A percentile compares a stretch with the other conserved stretches of the same genome.
Conservation (phyloP, 1,140 invertebrate genomes). For the Cyclina sinensis region DNA sequence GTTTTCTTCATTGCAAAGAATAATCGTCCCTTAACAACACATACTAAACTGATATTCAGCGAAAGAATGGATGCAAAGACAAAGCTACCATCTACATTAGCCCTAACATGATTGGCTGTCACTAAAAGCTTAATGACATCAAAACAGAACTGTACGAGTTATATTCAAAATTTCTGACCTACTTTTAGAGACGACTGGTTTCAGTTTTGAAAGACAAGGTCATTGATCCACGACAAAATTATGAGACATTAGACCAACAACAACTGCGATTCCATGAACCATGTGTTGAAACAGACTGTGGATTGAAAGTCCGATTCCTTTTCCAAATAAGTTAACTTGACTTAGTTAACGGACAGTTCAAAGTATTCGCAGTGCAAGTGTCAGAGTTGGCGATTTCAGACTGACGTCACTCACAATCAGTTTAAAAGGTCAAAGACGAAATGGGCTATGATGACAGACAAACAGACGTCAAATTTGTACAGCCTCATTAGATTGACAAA, state of each 20-base stretch:
- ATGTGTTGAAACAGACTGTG: background rate
- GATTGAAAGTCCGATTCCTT: background rate
- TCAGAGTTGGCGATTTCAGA: constrained; percentile 1
- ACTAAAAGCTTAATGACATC: background rate
- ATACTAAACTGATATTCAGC: too few species aligned
- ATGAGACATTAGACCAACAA: background rate
- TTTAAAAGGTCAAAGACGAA: constrained; percentile 10
- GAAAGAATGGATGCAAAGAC: too few species aligned
- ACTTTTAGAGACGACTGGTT: constrained; percentile 14
- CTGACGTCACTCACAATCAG: background rate
- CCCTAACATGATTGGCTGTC: too few species aligned
- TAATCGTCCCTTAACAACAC: too few species aligned
- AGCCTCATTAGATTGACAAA: background rate
- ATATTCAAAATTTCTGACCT: background rate
- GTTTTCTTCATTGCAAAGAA: too few species aligned
- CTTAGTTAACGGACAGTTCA: background rate
- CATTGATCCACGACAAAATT: background rate
- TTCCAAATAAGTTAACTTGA: background rate
- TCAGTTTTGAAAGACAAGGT: too few species aligned
- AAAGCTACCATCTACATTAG: too few species aligned
- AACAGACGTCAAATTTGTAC: constrained; percentile 3
- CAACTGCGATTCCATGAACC: background rate
- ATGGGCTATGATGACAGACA: background rate
- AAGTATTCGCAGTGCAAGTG: background rate
- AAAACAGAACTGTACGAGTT: background rate